Base-by-base conservation (phyloP, 2,113 vertebrate species). In the Scopus umbretta region DNA sequence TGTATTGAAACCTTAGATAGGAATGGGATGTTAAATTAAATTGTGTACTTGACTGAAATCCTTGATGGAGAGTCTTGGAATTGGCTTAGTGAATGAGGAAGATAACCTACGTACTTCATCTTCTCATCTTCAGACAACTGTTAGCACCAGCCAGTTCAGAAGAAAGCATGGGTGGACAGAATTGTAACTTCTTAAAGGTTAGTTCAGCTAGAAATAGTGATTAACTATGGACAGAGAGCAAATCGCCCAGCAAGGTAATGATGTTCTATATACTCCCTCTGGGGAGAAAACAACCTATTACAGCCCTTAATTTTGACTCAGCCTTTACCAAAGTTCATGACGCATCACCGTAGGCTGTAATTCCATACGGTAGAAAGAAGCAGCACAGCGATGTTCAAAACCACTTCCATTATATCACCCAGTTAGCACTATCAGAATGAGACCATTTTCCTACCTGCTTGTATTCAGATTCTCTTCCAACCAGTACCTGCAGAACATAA, bases 391-490 rank as follows among this genome's bases (percentile, higher is more conserved):
- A 68, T 26, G 32, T 76, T 79, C 53, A 65, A 89, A 88, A 16
- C 6, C 49, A 20, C 58, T 81, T 62, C 53, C 58, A 70, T 81
- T 58, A 63, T 43, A 38, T 25, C 43, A 50, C 52, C 78, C 55
- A 42, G 83, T 88, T 45, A 85, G 59, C 49, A 88, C 10, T 22
- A 80, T 34, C 42, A 87, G 87, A 94, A 55, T 0, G 3, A 62
- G 34, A 38, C 10, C 30, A 19, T 72, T 63, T 66, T 73, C 98
- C 52, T 97, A 99, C 99, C 99, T 99, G 99, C 98, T 99, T 99
- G 97, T 99, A 99, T 92, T 99, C 99, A 3, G 99, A 99, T 94
- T 99, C 99, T 95, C 99, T 99, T 89, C 99, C 99, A 81, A 99
- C 99, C 96, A 99, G 97, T 84, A 99, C 98, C 98, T 99, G 99